Evolutionary conservation across 2,888 invertebrate genomes (phyloP).

Genomic region (Lacanobia oleracea): DNA sequence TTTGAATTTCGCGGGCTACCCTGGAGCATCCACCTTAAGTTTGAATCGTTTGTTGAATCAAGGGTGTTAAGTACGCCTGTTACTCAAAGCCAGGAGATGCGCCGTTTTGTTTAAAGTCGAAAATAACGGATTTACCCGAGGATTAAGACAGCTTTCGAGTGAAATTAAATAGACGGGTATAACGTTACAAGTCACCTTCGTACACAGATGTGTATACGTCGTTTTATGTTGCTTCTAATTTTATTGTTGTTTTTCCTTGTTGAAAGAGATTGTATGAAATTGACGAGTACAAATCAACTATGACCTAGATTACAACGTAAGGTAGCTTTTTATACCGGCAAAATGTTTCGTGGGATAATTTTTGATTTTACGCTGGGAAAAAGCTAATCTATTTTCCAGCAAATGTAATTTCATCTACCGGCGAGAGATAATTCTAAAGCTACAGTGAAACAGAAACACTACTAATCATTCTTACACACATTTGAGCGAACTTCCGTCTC

Average conservation of each 20-base stretch:
- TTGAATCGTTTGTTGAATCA: slow-evolving; percentile 40
- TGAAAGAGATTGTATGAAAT: too few species aligned
- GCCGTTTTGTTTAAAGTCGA: slow-evolving; percentile 22
- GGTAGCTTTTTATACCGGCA: neutral
- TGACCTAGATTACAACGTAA: neutral
- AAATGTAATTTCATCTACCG: neutral
- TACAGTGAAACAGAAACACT: neutral
- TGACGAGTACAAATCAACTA: neutral
- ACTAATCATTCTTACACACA: neutral
- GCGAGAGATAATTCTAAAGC: slow-evolving; percentile 8
- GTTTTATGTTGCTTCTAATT: neutral
- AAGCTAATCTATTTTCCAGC: neutral
- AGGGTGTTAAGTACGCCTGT: slow-evolving; percentile 38
- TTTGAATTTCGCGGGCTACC: too few species aligned
- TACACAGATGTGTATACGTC: neutral
- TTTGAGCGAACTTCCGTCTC: neutral
- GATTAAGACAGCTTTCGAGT: slow-evolving; percentile 24
- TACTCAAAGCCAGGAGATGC: slow-evolving; percentile 26
- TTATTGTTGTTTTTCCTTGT: neutral
- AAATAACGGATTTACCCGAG: slow-evolving; percentile 31
- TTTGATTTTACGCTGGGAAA: too few species aligned
- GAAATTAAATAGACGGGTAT: slow-evolving; percentile 5
- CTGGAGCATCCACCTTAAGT: too few species aligned
- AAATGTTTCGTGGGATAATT: too few species aligned
- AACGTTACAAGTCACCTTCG: neutral